These are phyloP conservation scores for Clistopyga incitator DNA, from an alignment of 2,888 invertebrate genomes.

Conservation along the genomic window DNA sequence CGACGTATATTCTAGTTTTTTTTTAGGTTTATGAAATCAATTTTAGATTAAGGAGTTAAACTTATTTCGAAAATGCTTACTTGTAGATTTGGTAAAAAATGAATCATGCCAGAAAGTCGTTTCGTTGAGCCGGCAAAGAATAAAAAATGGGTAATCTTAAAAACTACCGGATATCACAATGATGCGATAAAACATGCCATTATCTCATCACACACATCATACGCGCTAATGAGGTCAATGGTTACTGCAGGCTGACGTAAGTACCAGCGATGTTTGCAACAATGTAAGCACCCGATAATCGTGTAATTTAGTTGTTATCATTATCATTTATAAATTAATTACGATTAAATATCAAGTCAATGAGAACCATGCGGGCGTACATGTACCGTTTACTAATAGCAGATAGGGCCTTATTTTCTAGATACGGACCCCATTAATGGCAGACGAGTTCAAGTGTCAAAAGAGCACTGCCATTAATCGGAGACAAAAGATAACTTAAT, in stretches of 20 bases:
- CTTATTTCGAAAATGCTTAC: no score
- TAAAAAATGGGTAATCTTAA: not conserved
- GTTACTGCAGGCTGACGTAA: conserved; percentile 47
- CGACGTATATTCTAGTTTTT: no score
- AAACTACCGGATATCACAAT: not conserved
- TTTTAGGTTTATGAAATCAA: no score
- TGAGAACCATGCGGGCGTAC: not conserved
- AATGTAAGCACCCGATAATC: conserved; percentile 57
- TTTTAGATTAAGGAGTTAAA: no score
- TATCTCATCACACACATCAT: not conserved
- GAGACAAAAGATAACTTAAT: conserved; percentile 67
- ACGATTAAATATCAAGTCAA: conserved; percentile 25
- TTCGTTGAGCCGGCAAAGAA: not conserved
- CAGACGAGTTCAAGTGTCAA: conserved; percentile 58
- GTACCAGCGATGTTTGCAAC: conserved; percentile 32
- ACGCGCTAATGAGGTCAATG: conserved; percentile 3
- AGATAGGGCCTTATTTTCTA: not conserved
- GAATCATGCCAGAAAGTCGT: no score
- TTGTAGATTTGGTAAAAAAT: no score
- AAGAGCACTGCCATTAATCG: conserved; percentile 23
- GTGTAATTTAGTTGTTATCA: conserved; percentile 67
- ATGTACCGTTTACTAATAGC: not conserved
- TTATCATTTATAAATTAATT: conserved; percentile 72
- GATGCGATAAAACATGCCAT: not conserved
- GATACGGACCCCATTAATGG: not conserved